Base-by-base conservation (phyloP, 2,113 vertebrate species). In the Mastomys natalensis region DNA sequence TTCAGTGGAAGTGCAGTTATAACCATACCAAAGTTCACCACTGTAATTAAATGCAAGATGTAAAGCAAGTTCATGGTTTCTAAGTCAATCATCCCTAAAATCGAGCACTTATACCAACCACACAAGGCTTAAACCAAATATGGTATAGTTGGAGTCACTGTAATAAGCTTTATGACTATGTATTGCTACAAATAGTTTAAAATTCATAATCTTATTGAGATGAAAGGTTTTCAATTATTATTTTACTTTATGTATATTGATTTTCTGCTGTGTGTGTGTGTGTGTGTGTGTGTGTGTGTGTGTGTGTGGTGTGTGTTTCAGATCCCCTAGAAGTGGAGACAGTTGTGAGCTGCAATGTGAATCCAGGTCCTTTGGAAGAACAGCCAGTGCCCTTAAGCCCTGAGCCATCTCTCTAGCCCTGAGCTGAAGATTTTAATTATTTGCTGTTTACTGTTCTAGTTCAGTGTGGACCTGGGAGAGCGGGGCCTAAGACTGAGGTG, bases 131-230 rank as follows among this genome's bases (percentile, higher is more conserved):
- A 60, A 53, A 40, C 29, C 40, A 51, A 77, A 51, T 51, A 92
- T 6, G 10, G 34, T 55, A 87, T 58, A 86, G 24, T 51, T 96
- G 34, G 21, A 90, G 87, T 48, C 40, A 40, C 87, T 84, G 22
- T 72, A 90, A 90, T 43, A 80, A 85, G 77, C 62, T 90, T 80
- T 37, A 90, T 53, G 94, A 93, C 37, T 85, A n/a, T 73, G 73
- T 81, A 84, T 90, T 95, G 51, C 9, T 51, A 68, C 26, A 22
- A 24, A 24, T 87, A 73, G 73, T 88, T 96, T 96, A 34, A 48
- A 78, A 55, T 87, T 91, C 40, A 91, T 7, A 84, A 70, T 84
- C 9, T 82, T 45, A 74, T 66, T 78, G 66, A 68, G 66, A 68
- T 34, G 6, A 16, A 15, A 29, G 15, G 13, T 2, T 68, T 68